A percentile compares a stretch with the other conserved stretches of the same genome.
Evolutionary conservation across 1,140 invertebrate genomes (phyloP).

Genomic region (Cydia pomonella): DNA sequence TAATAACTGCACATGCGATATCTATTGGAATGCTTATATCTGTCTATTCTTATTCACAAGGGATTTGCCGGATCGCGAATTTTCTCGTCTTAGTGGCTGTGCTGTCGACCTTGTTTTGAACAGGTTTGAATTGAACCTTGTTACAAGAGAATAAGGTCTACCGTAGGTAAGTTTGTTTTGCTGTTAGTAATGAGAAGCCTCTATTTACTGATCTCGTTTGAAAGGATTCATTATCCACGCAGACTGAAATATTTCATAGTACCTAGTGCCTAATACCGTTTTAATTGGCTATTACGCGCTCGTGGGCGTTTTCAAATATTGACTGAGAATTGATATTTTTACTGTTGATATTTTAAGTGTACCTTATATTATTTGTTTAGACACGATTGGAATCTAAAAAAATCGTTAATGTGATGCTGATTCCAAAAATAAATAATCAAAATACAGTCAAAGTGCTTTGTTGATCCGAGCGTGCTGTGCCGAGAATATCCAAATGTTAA

Average conservation of each 20-base stretch:
- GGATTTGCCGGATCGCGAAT: conserved; percentile 52
- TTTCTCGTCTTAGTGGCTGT: conserved; percentile 41
- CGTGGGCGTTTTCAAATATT: not conserved
- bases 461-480: too few species aligned
- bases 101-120: not conserved
- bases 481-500: too few species aligned
- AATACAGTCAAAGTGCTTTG: too few species aligned
- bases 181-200: not conserved
- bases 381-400: too few species aligned
- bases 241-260: conserved; percentile 15
- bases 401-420: too few species aligned
- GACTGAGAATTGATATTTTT: too few species aligned
- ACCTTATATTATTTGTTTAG: too few species aligned
- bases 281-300: conserved; percentile 11
- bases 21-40: not conserved
- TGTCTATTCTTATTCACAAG: conserved; percentile 48
- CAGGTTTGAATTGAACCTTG: not conserved
- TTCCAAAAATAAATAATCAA: too few species aligned
- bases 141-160: too few species aligned
- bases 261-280: not conserved
- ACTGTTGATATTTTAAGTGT: too few species aligned
- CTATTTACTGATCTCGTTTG: not conserved
- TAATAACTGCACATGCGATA: not conserved
- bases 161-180: not conserved
- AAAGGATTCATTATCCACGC: not conserved